phyloP scores from a whole-genome alignment of 2,113 vertebrate genomes.

The Dinomys branickii region DNA sequence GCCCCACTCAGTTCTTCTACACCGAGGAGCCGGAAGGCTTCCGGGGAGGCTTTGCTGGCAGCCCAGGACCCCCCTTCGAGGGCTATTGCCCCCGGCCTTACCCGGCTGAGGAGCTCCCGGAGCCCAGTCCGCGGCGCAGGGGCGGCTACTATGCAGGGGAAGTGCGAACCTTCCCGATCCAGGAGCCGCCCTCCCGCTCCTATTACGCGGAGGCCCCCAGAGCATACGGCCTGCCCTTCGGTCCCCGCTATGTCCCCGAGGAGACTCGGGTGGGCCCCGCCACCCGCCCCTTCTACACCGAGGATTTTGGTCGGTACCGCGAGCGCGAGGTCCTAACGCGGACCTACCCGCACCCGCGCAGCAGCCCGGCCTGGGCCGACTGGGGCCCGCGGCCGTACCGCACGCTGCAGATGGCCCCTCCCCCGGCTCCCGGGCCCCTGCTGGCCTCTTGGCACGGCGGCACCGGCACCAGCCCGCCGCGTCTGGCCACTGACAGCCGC shows the following conservation, averaged over 20 bases:
- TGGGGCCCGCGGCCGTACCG: constrained; percentile 76
- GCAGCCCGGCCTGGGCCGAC: constrained; percentile 71
- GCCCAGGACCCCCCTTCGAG: constrained; percentile 81
- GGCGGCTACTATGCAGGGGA: constrained; percentile 90
- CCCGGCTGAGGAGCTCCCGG: constrained; percentile 45
- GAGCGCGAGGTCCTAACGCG: constrained; percentile 86
- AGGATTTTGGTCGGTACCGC: constrained; percentile 89
- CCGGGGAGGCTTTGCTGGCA: constrained; percentile 78
- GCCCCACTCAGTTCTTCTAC: constrained; percentile 94
- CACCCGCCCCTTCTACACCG: constrained; percentile 86
- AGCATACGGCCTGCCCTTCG: constrained; percentile 82
- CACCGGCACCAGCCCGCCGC: constrained; percentile 73
- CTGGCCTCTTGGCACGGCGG: constrained; percentile 80
- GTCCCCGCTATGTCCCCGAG: constrained; percentile 80
- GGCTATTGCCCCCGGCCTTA: constrained; percentile 82
- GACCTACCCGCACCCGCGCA: constrained; percentile 78
- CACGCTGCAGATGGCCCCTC: constrained; percentile 68
- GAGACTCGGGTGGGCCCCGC: constrained; percentile 14
- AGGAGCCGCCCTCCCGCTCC: constrained; percentile 84
- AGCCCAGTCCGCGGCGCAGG: constrained; percentile 81
- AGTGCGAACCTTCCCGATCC: constrained; percentile 73
- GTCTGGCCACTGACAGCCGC: constrained; percentile 88
- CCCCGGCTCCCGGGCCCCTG: constrained; percentile 21
- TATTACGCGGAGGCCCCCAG: constrained; percentile 89
- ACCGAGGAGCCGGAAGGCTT: constrained; percentile 90